Evolutionary conservation across 2,888 invertebrate species (phyloP).

Genomic region (Lottia scabra): DNA sequence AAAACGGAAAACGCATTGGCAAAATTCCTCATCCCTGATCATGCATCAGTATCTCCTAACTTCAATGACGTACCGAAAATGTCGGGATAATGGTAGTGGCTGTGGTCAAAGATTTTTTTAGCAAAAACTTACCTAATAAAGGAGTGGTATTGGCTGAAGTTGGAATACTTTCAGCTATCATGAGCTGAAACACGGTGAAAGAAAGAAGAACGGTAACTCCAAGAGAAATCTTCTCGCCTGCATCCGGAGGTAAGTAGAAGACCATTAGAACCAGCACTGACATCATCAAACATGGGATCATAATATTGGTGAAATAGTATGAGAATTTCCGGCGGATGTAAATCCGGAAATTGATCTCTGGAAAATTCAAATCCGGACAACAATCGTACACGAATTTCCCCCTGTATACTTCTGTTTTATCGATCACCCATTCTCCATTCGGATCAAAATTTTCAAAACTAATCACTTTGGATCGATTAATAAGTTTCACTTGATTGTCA

Average conservation of each 20-base stretch:
- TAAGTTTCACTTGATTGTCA: constrained; percentile 32
- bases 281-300: constrained; percentile 55
- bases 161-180: constrained; percentile 59
- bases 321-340: constrained; percentile 39
- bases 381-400: constrained; percentile 37
- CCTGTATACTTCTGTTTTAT: constrained; percentile 29
- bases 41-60: too few species aligned
- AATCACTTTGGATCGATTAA: constrained; percentile 21
- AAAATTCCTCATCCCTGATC: too few species aligned
- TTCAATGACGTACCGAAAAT: too few species aligned
- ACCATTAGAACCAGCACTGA: constrained; percentile 54
- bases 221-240: constrained; percentile 57
- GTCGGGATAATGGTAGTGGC: too few species aligned
- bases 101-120: too few species aligned
- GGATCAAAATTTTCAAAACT: constrained; percentile 37
- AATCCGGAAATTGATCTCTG: constrained; percentile 29
- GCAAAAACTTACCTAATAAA: constrained; percentile 43
- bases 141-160: constrained; percentile 50
- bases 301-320: constrained; percentile 55
- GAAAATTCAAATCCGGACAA: constrained; percentile 39
- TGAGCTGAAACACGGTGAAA: constrained; percentile 57
- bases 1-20: too few species aligned
- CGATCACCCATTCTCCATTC: constrained; percentile 49
- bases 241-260: constrained; percentile 58
- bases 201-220: constrained; percentile 60